phyloP scores from a whole-genome alignment of 1,140 invertebrate genomes.

The Sinella curviseta region DNA sequence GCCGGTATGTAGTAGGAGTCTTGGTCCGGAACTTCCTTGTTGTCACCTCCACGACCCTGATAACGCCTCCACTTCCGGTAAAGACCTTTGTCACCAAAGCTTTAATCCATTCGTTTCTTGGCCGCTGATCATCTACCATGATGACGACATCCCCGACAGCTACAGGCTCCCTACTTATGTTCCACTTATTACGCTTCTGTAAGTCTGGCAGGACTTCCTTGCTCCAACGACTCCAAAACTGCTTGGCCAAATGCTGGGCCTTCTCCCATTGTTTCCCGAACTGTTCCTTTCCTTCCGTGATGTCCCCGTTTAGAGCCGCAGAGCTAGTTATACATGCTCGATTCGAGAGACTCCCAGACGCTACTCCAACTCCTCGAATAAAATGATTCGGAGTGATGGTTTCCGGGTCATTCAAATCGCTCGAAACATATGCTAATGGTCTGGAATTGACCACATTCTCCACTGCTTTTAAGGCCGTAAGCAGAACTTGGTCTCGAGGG shows the following conservation, averaged over 20 bases:
- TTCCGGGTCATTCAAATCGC: constrained; percentile 22
- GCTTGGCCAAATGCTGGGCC: background rate
- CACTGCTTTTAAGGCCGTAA: background rate
- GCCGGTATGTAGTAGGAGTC: background rate
- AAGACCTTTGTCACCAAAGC: background rate
- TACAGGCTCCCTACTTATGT: background rate
- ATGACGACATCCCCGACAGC: background rate
- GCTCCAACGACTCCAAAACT: background rate
- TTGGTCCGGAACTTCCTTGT: background rate
- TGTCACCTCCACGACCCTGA: background rate
- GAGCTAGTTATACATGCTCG: background rate
- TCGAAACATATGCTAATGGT: constrained; percentile 46
- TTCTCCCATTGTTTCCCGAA: background rate
- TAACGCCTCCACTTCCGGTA: background rate
- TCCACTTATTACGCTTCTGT: background rate
- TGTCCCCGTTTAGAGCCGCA: background rate
- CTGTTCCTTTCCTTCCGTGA: background rate
- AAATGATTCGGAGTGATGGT: background rate
- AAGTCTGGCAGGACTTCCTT: background rate
- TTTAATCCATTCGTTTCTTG: background rate
- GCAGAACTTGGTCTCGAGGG: background rate
- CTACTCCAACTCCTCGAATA: background rate
- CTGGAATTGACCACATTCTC: background rate
- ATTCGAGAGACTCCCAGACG: background rate
- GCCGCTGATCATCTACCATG: background rate